Evolutionary conservation across 2,113 vertebrate genomes (phyloP).

Genomic region (Turdus rufiventris): DNA sequence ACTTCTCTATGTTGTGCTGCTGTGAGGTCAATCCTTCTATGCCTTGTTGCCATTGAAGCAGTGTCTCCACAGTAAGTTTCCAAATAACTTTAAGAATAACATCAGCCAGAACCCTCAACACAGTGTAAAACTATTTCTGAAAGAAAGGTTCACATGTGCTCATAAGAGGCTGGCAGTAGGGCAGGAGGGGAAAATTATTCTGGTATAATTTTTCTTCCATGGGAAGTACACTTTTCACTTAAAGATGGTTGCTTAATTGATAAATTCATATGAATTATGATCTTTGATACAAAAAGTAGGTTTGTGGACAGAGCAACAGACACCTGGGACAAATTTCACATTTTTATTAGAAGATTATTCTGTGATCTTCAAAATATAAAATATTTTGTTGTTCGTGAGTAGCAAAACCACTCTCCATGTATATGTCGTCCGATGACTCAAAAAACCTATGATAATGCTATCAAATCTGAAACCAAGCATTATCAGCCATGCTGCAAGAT

Average conservation of each 20-base stretch:
- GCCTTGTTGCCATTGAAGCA: neutral
- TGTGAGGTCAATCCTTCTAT: neutral
- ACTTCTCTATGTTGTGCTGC: neutral
- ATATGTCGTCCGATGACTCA: neutral
- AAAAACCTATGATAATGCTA: neutral
- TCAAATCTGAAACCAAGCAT: neutral
- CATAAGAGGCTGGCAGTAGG: rapidly evolving
- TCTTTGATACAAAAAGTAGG: neutral
- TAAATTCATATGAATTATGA: neutral
- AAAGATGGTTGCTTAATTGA: neutral
- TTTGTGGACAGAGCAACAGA: neutral
- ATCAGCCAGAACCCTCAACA: neutral
- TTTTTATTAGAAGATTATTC: neutral
- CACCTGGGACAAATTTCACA: neutral
- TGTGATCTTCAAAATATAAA: neutral
- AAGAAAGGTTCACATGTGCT: neutral
- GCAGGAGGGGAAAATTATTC: rapidly evolving
- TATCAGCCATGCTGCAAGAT: neutral
- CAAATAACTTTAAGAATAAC: neutral
- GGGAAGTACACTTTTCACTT: neutral
- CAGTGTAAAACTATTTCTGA: neutral
- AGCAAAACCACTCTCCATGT: neutral
- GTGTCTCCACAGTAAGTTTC: neutral
- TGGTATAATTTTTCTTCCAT: neutral
- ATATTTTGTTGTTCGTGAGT: neutral